Evolutionary conservation across 2,797 vertebrate genomes (phyloP).

Genomic region (Acrossocheilus fasciatus): DNA sequence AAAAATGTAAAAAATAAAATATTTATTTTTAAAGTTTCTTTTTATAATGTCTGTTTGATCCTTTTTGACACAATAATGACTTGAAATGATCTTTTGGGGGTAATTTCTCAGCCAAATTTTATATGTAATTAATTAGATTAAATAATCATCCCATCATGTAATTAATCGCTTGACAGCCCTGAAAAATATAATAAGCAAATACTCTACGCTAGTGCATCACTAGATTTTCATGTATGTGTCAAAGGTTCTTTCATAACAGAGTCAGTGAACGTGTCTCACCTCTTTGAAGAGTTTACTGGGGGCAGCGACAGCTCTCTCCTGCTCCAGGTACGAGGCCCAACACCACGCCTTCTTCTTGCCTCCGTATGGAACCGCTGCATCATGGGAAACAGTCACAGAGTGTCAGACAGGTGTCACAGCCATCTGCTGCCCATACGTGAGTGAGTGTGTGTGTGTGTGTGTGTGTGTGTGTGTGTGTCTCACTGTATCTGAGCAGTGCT

Average conservation of each 20-base stretch:
- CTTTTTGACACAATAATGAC: neutral
- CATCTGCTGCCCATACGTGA: neutral
- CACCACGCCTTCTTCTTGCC: slow-evolving; percentile 84
- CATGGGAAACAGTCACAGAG: neutral
- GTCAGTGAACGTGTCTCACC: slow-evolving; percentile 66
- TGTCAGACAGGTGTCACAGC: neutral
- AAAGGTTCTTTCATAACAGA: neutral
- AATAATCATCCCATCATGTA: too few relatives aligned
- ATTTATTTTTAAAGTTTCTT: neutral
- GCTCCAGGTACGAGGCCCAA: slow-evolving; percentile 86
- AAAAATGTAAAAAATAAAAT: neutral
- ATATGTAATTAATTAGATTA: neutral
- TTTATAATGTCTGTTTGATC: neutral
- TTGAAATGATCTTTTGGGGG: neutral
- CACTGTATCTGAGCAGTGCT: slow-evolving; percentile 82
- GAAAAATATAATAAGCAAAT: neutral
- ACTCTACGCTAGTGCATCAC: neutral
- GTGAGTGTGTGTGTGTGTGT: neutral
- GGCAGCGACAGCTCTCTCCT: slow-evolving; percentile 81
- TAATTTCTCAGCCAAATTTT: neutral
- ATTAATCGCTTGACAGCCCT: neutral
- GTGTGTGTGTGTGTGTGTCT: slow-evolving; percentile 59
- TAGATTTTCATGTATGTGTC: neutral
- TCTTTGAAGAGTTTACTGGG: slow-evolving; percentile 87
- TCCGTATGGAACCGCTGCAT: slow-evolving; percentile 80